Evolutionary conservation across 2,113 vertebrate species (phyloP).

Genomic region (Scolopax mira): DNA sequence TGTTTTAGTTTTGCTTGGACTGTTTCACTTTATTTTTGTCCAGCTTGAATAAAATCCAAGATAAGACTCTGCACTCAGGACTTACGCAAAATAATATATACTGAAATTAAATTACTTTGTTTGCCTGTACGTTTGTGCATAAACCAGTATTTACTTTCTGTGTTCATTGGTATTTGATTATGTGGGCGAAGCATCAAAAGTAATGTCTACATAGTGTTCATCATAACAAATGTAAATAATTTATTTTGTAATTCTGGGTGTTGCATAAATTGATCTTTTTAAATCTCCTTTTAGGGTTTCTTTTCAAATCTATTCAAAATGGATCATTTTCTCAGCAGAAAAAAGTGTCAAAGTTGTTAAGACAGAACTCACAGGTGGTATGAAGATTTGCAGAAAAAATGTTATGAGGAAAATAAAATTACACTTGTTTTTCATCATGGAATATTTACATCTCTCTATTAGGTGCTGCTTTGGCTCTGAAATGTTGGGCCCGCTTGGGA

Average conservation of each 20-base stretch:
- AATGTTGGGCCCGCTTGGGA: conserved; percentile 65
- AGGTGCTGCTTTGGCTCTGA: conserved; percentile 55
- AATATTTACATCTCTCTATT: background rate
- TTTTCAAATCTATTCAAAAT: background rate
- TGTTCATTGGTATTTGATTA: background rate
- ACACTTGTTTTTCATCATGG: background rate
- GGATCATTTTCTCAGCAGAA: background rate
- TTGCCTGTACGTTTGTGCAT: background rate
- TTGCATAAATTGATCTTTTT: background rate
- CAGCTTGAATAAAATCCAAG: background rate
- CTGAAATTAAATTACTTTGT: background rate
- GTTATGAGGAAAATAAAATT: background rate
- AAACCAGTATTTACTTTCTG: background rate
- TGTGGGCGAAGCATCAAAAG: background rate
- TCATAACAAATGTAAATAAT: background rate
- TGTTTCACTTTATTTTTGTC: background rate
- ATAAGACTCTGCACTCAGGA: background rate
- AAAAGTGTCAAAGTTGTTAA: background rate
- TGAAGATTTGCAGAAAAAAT: background rate
- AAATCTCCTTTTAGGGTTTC: background rate
- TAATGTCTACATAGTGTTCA: background rate
- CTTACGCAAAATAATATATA: background rate
- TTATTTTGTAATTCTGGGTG: background rate
- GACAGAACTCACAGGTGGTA: background rate
- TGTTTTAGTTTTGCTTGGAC: background rate